Evolutionary conservation across 64 coral and sea anemone genomes (phyloP), one percentile per base, ranked within the genome.

Genomic region (Anthopleura sola): DNA sequence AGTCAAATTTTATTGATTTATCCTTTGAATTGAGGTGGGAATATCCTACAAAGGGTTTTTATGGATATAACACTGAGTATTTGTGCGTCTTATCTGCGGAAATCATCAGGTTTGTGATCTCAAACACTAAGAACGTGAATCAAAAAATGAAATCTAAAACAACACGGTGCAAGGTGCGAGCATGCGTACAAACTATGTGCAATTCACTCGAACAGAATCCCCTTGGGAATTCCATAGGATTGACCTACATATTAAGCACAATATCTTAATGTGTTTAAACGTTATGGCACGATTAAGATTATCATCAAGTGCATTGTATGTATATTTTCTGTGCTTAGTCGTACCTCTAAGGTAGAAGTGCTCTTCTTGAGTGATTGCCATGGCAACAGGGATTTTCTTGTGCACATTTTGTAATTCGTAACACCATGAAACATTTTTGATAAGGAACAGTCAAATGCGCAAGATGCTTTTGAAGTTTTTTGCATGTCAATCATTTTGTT

Each of bases 51-150:
- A n/a, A n/a, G n/a, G n/a, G n/a, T n/a, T n/a, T n/a, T n/a, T n/a
- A n/a, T n/a, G n/a, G n/a, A n/a, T n/a, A n/a, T n/a, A n/a, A n/a
- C n/a, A n/a, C n/a, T n/a, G n/a, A n/a, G n/a, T n/a, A n/a, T n/a
- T n/a, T n/a, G n/a, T n/a, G n/a, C n/a, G n/a, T n/a, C n/a, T n/a
- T n/a, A n/a, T n/a, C 20, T n/a, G 60, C 10, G 60, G 60, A 28
- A 23, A 66, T 29, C 60, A n/a, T 66, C 60, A 66, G 60, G 60
- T 23, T 66, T 66, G 60, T 9, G 23, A 66, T 66, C 24, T 10
- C 60, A 66, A 66, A 66, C 60, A 66, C 60, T 66, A 66, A 66
- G 60, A 66, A 66, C 21, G 60, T 66, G 60, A 66, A 66, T 66
- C 60, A 24, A 66, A 66, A 66, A 66, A n/a, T n/a, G 8, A 66